Base-by-base conservation (phyloP, 64 coral and sea anemone genomes). In the Acropora tenuis region DNA sequence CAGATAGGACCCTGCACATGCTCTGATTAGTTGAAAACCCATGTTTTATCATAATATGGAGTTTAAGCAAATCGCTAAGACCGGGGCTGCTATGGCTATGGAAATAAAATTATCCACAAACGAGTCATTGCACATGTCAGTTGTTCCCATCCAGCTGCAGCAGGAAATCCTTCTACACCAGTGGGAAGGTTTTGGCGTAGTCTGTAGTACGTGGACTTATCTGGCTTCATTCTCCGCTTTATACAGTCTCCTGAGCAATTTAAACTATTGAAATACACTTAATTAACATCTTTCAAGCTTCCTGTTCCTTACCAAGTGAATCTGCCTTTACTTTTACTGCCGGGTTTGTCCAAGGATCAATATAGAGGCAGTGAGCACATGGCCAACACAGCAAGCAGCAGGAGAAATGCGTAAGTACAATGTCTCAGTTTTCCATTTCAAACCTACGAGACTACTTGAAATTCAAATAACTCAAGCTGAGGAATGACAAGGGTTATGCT, bases 241-340 rank as follows among this genome's bases (percentile, higher is more conserved):
- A 79, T 79, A 79, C 77, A 79, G 48, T 57, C 49, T 79, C 48
- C 77, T 79, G 77, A 79, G 77, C 77, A 79, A 79, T 58, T 79
- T 79, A 19, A 79, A 79, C 48, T 79, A 17, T 79, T 79, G 77
- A 79, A 79, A 79, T 79, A 53, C 48, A 53, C 77, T 79, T 79
- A 79, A 79, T 55, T 46, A 50, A 79, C 53, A 50, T 55, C 53
- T 79, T 15, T 79, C 48, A 79, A 53, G 77, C 77, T 79, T 50
- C 2, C 47, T 79, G 77, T n/a, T 79, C 77, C 77, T 79, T 79
- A 79, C 77, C 47, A 18, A 79, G 77, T 79, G 77, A 79, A 79
- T 52, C 77, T 79, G 77, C 77, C 48, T 79, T 79, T 50, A 78
- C 17, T 78, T 50, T 78, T 78, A 18, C 44, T 78, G 76, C 76